Evolutionary conservation across 64 coral and sea anemone genomes (phyloP), one percentile per base, ranked within the genome.

Genomic region (Dendrophyllia cribrosa): DNA sequence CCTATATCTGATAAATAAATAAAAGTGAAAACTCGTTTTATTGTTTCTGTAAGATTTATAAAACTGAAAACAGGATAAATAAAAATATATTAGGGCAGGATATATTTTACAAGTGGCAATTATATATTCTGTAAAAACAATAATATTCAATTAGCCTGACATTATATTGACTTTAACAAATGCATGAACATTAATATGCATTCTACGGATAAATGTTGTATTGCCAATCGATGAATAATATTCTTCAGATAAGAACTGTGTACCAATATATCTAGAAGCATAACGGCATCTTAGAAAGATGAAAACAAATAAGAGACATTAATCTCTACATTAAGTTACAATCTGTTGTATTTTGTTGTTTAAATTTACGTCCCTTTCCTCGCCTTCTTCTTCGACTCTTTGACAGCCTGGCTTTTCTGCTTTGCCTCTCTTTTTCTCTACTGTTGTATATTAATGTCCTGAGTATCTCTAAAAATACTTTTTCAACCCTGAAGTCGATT

Each of bases 381-480:
- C 9, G 43, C n/a, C 61, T 49, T 16, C 14, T 86, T 77, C 49
- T 86, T 43, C 64, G 49, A 4, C 53, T 87, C 72, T 45, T 86
- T 17, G 82, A 5, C 47, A 87, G 20, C 12, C 46, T 76, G 11
- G 25, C 26, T 81, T 66, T 81, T 47, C 75, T 65, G 11, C 46
- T 87, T 19, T 76, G 87, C 60, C 90, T 91, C 20, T 87, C 88
- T 15, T 87, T 90, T 7, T 19, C 26, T 73, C 26, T 51, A 19
- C 11, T 13, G 17, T 93, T 85, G 62, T 76, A 70, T 7, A 88
- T 17, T 51, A 97, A 83, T 16, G 89, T 77, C 59, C 80, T 88
- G 34, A 97, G 5, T 0, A 97, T 24, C 48, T 89, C 80, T 16
- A 78, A 83, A 52, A 97, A 97, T 9, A 75, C 76, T 3, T 60